Base-by-base conservation (phyloP, 2,888 invertebrate species). In the Coecobrya sp. region DNA sequence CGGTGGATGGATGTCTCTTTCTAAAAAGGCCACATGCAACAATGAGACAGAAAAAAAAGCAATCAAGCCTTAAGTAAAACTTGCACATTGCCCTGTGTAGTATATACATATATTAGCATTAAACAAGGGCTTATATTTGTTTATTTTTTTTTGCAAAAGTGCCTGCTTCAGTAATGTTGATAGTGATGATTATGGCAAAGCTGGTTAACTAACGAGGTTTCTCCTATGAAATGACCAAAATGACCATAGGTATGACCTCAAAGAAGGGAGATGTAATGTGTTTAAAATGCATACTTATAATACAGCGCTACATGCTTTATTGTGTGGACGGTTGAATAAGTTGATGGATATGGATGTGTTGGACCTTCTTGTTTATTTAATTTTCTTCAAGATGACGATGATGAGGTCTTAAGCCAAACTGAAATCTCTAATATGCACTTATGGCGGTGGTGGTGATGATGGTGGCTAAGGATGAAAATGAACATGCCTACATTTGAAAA, bases 201-300 rank as follows among this genome's bases (percentile, higher is more conserved):
- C 86, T 86, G 85, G 52, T 42, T 65, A 49, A 45, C 76, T 55
- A 86, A 62, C 25, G 59, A 79, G 65, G 87, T 62, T 87, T 87
- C 79, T 86, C 76, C 76, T 76, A 76, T 25, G 10, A 76, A 86
- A 42, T 76, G 76, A 79, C 87, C 76, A 87, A 49, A 59, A 87
- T 55, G 76, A 87, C 76, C 87, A 79, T 79, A 45, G 79, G 65
- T 62, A 49, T 87, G 87, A 87, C 87, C 87, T 87, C 62, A 87
- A 87, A 87, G 79, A 70, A 30, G 65, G n/a, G 55, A 49, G 49
- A 45, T 25, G 62, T 62, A 3, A 3, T n/a, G 22, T 65, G 13
- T 62, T 4, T 22, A 22, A 62, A 10, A 25, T 27, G 25, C 10
- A 73, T 36, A 36, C 16, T 65, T 36, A 36, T 36, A 36, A n/a